Conservation (phyloP, 1,140 invertebrate species). For the Conus betulinus region DNA sequence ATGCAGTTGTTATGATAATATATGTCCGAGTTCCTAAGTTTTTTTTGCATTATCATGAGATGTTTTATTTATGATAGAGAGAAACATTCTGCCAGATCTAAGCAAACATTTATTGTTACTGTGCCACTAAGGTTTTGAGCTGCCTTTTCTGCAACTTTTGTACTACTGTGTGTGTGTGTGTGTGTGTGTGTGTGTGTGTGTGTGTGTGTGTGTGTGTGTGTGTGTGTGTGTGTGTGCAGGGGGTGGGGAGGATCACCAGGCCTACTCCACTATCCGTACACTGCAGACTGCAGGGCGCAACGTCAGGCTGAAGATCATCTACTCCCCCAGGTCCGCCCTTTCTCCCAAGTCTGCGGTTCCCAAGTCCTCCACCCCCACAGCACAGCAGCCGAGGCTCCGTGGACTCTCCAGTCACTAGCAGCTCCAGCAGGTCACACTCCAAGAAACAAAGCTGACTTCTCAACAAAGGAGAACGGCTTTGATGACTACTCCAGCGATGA, state of each 20-base stretch:
- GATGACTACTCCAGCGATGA: neutral
- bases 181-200: too few relatives aligned
- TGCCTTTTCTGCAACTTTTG: too few relatives aligned
- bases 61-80: too few relatives aligned
- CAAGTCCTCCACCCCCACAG: neutral
- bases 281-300: slow-evolving; percentile 9
- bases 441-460: neutral
- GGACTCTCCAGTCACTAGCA: slow-evolving; percentile 28
- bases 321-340: neutral
- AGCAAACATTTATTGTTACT: too few relatives aligned
- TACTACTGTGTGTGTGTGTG: too few relatives aligned
- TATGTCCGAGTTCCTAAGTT: too few relatives aligned
- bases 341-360: neutral
- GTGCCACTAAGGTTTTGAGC: too few relatives aligned
- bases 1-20: too few relatives aligned
- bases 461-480: neutral
- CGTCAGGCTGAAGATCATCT: neutral
- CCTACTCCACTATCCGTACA: slow-evolving; percentile 28
- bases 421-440: neutral
- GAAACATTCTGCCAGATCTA: too few relatives aligned
- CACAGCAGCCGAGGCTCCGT: neutral
- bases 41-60: too few relatives aligned
- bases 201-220: neutral
- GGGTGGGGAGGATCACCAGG: neutral
- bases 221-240: slow-evolving; percentile 18